These are phyloP conservation scores for Bos indicus DNA, from an alignment of 2,113 vertebrate species.

Conservation along the genomic window DNA sequence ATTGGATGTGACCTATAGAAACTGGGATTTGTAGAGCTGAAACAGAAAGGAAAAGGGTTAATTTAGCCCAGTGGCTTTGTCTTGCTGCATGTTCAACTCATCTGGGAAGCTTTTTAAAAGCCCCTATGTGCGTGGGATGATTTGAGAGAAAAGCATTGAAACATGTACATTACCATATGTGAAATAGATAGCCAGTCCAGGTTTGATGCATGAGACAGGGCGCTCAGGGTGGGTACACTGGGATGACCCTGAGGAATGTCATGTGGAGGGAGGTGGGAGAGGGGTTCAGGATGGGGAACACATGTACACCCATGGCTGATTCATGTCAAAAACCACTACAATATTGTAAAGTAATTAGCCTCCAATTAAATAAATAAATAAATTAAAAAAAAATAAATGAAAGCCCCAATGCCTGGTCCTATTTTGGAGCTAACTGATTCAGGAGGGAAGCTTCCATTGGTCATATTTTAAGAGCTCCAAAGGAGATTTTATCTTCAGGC, in stretches of 20 bases:
- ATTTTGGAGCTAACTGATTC: neutral
- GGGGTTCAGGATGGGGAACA: neutral
- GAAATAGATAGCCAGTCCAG: neutral
- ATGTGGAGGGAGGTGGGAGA: neutral
- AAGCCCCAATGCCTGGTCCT: neutral
- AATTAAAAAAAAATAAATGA: neutral
- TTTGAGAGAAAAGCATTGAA: neutral
- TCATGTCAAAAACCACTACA: neutral
- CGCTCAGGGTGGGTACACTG: rapidly evolving
- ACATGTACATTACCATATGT: neutral
- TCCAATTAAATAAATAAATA: neutral
- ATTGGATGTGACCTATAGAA: neutral
- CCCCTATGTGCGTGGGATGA: rapidly evolving
- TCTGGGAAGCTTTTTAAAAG: neutral
- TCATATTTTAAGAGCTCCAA: neutral
- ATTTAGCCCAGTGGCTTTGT: neutral
- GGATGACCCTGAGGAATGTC: neutral
- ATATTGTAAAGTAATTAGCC: neutral
- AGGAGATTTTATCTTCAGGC: neutral
- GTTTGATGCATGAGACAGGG: neutral
- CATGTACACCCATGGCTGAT: neutral
- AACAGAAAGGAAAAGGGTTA: neutral
- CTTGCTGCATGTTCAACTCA: neutral
- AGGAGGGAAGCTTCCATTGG: neutral
- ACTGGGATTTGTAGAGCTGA: neutral